Percentiles rank a stretch among this genome's conserved stretches.
Evolutionary conservation across 1,140 invertebrate genomes (phyloP).

Genomic region (Drosophila asahinai): DNA sequence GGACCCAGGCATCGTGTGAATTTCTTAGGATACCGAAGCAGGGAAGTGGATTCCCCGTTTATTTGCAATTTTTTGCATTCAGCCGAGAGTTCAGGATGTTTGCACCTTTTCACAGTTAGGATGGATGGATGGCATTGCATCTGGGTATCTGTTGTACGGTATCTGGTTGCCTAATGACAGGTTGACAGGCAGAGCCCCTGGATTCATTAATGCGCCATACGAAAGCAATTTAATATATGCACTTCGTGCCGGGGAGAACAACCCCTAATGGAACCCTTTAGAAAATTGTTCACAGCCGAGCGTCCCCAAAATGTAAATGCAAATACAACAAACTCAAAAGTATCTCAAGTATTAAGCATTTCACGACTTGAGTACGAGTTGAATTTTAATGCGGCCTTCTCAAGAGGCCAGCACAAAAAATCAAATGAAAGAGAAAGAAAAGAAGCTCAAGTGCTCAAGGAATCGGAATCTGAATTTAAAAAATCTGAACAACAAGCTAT

Average conservation of each 20-base stretch:
- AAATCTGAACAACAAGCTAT: conserved; percentile 46
- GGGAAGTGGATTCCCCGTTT: conserved; percentile 30
- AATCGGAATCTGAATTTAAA: conserved; percentile 39
- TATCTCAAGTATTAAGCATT: conserved; percentile 77
- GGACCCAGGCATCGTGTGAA: conserved; percentile 71
- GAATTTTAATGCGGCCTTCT: conserved; percentile 73
- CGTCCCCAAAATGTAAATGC: conserved; percentile 56
- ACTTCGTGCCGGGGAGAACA: conserved; percentile 27
- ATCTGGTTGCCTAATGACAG: conserved; percentile 68
- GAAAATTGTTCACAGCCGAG: no score
- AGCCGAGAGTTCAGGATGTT: conserved; percentile 61
- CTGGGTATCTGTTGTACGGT: conserved; percentile 24
- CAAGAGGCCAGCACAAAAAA: conserved; percentile 38
- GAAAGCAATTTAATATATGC: conserved; percentile 78
- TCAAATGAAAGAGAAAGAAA: conserved; percentile 22
- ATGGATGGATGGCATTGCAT: conserved; percentile 18
- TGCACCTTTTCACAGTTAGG: conserved; percentile 64
- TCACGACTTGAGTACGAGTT: conserved; percentile 66
- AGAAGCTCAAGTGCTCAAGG: conserved; percentile 41
- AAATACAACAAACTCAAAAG: conserved; percentile 67
- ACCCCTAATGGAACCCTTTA: conserved; percentile 68
- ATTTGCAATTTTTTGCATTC: conserved; percentile 56
- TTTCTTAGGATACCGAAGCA: conserved; percentile 58
- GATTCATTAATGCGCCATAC: conserved; percentile 68
- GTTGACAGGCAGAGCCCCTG: conserved; percentile 40